Conservation (phyloP, 2,888 invertebrate species). For the Agriopis aurantiaria region DNA sequence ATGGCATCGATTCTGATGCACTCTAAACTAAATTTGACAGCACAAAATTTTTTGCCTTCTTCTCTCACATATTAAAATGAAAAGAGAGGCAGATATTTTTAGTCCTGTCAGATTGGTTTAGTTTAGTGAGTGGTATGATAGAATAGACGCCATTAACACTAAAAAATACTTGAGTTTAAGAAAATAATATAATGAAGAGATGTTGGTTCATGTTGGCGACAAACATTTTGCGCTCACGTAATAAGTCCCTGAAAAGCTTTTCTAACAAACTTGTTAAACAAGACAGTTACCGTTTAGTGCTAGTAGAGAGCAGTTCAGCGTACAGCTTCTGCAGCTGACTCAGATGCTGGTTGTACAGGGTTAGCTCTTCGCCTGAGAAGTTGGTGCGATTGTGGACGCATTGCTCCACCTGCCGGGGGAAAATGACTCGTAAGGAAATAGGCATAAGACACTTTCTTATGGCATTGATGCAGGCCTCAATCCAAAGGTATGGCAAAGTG, state of each 20-base stretch:
- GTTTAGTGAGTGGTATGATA: too few species aligned
- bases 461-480: not conserved
- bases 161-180: too few species aligned
- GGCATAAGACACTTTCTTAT: not conserved
- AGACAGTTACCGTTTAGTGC: conserved; percentile 86
- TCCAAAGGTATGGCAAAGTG: not conserved
- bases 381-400: conserved; percentile 94
- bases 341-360: conserved; percentile 96
- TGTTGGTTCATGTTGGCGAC: too few species aligned
- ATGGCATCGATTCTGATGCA: too few species aligned
- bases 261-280: not conserved
- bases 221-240: too few species aligned
- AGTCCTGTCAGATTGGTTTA: too few species aligned
- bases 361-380: conserved; percentile 96
- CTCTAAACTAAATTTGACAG: too few species aligned
- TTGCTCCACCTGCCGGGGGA: conserved; percentile 88
- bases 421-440: not conserved
- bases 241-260: not conserved
- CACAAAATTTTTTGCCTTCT: too few species aligned
- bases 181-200: too few species aligned
- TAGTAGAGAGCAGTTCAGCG: conserved; percentile 94
- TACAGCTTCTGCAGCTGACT: conserved; percentile 97
- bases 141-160: too few species aligned
- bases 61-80: too few species aligned
- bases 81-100: too few species aligned